Evolutionary conservation across 2,797 vertebrate genomes (phyloP), one percentile per base, ranked within the genome.

Genomic region (Sebastes itinus): DNA sequence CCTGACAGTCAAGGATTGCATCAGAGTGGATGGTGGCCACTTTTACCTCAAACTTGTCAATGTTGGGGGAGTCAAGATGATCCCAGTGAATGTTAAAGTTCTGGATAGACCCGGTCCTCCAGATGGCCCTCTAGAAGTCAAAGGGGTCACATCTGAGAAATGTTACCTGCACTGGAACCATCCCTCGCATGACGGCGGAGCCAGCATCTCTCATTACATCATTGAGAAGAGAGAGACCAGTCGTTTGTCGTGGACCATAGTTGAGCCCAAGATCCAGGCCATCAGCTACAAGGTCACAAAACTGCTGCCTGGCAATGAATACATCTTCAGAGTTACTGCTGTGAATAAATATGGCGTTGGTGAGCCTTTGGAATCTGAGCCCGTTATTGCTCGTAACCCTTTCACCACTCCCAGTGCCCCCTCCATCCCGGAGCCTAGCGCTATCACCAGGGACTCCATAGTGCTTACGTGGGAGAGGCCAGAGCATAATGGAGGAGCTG

Each of bases 321-420:
- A 99, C 84, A 98, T 99, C 54, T 99, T 99, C 92, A 97, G 98
- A 87, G 97, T 99, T 86, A 99, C 98, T 93, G 98, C 98, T 81
- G 98, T 99, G 71, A 99, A 99, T 77, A 99, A 99, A 89, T 99
- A 98, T 87, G 99, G 99, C 87, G 96, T 98, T 91, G 99, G 99
- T 2, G 99, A 99, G 83, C 96, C 98, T 87, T 95, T 97, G 80
- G 99, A 99, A 87, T 99, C 99, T 13, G 95, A 96, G 1, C 95
- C 96, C 84, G 96, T 99, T 33, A 90, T 95, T 90, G 97, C 99
- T 89, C 96, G 97, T 83, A 97, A 99, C 75, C 97, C 99, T 74
- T 99, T 99, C 91, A 98, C 97, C 86, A 96, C 94, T 67, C 96
- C 99, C 30, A 97, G 97, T 75, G 93, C 97, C 56, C 99, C 99